Evolutionary conservation across 2,888 invertebrate genomes (phyloP), one percentile per base, ranked within the genome.

Genomic region (Agriopis marginaria): DNA sequence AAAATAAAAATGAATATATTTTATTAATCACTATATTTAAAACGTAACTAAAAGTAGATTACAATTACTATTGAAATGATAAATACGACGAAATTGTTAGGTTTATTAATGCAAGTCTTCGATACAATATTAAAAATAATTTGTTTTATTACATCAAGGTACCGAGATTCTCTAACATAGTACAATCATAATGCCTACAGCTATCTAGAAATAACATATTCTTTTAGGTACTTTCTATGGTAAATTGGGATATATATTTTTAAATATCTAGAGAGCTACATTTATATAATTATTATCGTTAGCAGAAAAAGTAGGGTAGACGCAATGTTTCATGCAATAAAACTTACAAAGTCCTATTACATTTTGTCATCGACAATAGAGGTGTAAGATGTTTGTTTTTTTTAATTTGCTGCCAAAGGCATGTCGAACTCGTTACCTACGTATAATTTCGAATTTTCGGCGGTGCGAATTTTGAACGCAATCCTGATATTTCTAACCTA

Each of bases 1-100:
- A 89, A 94, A 94, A 93, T 93, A 94, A 92, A 93, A 92, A 91
- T 91, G 92, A 91, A 92, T 94, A 94, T 94, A 94, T 93, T 94
- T 70, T 87, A 92, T 89, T 90, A 88, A 90, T 88, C 82, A 88
- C 89, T 89, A 75, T 83, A 88, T 89, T 89, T 90, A 89, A 66
- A 89, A 87, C 85, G 81, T 89, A 90, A 90, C 86, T 90, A 90
- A 89, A 32, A 88, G 84, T 88, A 89, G 84, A 85, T 66, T 86
- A 80, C 84, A 87, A 87, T 86, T 86, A 70, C 60, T 71, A 65
- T 60, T 51, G 76, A 84, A 74, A 75, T 72, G 69, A 82, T 81
- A 81, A 86, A 84, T 83, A 79, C 79, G 83, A 89, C 85, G 86
- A 88, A 80, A 75, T 50, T 62, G 79, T 70, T 66, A 70, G 67